Evolutionary conservation across 1,140 invertebrate species (phyloP), one percentile per base, ranked within the genome.

Genomic region (Brachionus calyciflorus): DNA sequence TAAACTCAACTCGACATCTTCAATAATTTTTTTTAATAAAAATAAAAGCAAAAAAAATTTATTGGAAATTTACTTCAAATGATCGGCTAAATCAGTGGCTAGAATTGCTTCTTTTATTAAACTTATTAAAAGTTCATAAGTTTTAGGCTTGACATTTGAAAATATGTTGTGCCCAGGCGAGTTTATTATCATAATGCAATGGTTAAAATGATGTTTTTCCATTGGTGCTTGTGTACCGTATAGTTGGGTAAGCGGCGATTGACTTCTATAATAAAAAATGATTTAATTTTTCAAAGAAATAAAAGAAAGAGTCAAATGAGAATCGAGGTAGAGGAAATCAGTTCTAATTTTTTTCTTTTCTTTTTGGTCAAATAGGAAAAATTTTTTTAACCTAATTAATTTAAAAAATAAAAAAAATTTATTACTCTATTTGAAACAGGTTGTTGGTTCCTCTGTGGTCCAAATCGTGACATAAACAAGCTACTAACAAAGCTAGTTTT

Each of bases 191-290:
- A 96, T 97, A 3, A 97, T 92, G 81, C 94, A 96, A 81, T 97
- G 94, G 83, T 97, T 93, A 83, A 97, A 97, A 82, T 97, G 94
- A 85, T 98, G 95, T 81, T 96, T 94, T 80, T 98, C 94, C 92
- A 97, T 93, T 0, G 93, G 94, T 60, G 92, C 94, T 44, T 65
- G 19, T 0, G 94, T 97, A 0, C 93, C 92, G 81, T 97, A 98
- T 12, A 69, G 17, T 10, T 60, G 26, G 40, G 28, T 46, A 5
- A 70, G n/a, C 24, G 60, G 51, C 1, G 28, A 51, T 19, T 48
- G 63, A 48, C 40, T 55, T 26, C 65, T 63, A 30, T 14, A 40
- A 4, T 17, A 26, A 28, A 24, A 26, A 5, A 49, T 49, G 1
- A 51, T 51, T 51, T 51, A 51, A 3, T 21, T 24, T 24, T 12